Evolutionary conservation across 2,888 invertebrate species (phyloP).

Genomic region (Strigamia transsilvanica): DNA sequence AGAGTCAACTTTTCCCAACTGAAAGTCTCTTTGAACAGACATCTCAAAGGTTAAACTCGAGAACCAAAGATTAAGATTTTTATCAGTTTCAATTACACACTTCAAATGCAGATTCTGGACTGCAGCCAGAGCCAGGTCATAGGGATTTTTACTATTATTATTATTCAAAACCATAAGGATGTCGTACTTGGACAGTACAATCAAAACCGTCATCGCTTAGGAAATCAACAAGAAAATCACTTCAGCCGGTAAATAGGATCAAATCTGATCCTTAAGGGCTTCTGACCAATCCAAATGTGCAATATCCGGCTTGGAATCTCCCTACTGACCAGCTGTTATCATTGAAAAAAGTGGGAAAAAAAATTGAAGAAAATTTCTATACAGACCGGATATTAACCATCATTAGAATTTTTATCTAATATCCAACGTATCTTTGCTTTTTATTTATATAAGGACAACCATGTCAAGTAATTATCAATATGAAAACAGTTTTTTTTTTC

Average conservation of each 20-base stretch:
- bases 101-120: slow-evolving; percentile 38
- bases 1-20: slow-evolving; percentile 42
- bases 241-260: slow-evolving; percentile 20
- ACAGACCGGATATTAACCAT: slow-evolving; percentile 37
- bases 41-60: slow-evolving; percentile 39
- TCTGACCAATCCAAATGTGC: slow-evolving; percentile 29
- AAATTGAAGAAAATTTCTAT: slow-evolving; percentile 4
- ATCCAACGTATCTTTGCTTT: slow-evolving; percentile 9
- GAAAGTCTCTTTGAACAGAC: slow-evolving; percentile 40
- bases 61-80: slow-evolving; percentile 45
- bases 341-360: not conserved
- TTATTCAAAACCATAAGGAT: not conserved
- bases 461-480: slow-evolving; percentile 16
- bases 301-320: slow-evolving; percentile 32
- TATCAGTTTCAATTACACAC: slow-evolving; percentile 36
- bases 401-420: slow-evolving; percentile 25
- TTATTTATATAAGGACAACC: not conserved
- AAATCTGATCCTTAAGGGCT: slow-evolving; percentile 32
- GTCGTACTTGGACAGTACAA: slow-evolving; percentile 31
- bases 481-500: slow-evolving; percentile 6
- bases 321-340: slow-evolving; percentile 33
- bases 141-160: not conserved
- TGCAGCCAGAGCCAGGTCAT: slow-evolving; percentile 27
- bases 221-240: slow-evolving; percentile 35
- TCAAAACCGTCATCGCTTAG: not conserved